These are phyloP conservation scores for Nebria brevicollis DNA, from an alignment of 2,888 invertebrate species.

Conservation along the genomic window DNA sequence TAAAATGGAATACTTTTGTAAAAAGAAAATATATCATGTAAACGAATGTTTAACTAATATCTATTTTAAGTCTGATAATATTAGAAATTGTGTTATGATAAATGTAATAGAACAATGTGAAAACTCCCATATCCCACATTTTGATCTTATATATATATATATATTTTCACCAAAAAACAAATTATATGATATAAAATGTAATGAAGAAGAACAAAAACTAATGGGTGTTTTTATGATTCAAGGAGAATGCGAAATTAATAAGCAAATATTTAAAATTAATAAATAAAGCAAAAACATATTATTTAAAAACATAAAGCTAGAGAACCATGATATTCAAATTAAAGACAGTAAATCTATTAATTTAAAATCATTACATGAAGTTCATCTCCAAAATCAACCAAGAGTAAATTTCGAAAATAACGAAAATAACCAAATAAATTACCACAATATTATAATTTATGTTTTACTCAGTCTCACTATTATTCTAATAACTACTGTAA, in stretches of 20 bases:
- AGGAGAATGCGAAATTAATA: constrained; percentile 1
- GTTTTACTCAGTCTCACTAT: too few species aligned
- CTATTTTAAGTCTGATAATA: not conserved
- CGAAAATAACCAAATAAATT: too few species aligned
- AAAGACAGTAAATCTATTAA: too few species aligned
- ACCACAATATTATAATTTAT: too few species aligned
- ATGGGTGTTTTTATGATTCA: not conserved
- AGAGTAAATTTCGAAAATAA: too few species aligned
- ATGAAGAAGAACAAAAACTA: not conserved
- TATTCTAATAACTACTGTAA: too few species aligned
- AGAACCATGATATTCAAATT: not conserved
- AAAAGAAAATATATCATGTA: not conserved
- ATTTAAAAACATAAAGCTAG: too few species aligned
- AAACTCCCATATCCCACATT: not conserved
- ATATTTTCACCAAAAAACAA: not conserved
- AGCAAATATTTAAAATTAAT: not conserved
- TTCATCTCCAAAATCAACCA: too few species aligned
- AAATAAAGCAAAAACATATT: too few species aligned
- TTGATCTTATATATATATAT: too few species aligned
- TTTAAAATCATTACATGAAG: too few species aligned
- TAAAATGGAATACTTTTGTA: not conserved
- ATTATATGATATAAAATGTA: not conserved
- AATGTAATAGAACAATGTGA: not conserved
- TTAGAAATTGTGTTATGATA: too few species aligned
- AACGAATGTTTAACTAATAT: not conserved